Percentiles rank a stretch among this genome's conserved stretches.
These are phyloP conservation scores for Ferrisia virgata DNA, from an alignment of 2,888 invertebrate species.

Conservation along the genomic window DNA sequence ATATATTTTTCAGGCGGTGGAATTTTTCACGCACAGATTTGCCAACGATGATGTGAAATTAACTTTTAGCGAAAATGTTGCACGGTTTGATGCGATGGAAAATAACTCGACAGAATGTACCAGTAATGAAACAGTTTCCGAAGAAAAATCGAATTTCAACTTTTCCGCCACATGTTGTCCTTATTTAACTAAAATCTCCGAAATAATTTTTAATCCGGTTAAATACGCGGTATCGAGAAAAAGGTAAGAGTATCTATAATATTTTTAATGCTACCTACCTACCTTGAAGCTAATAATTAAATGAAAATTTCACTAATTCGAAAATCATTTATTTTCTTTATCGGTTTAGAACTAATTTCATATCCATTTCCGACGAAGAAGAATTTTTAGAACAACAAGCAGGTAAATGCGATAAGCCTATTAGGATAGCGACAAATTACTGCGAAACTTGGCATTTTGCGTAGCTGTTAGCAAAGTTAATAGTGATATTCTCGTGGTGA, in stretches of 20 bases:
- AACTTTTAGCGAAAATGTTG: not conserved
- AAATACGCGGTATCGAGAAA: not conserved
- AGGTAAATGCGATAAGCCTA: not conserved
- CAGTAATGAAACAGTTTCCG: not conserved
- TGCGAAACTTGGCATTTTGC: not conserved
- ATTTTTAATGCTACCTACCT: no score
- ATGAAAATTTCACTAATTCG: not conserved
- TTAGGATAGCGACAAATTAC: not conserved
- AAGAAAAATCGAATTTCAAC: not conserved
- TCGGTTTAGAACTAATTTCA: not conserved
- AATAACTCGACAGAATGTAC: not conserved
- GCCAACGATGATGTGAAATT: not conserved
- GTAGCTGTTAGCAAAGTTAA: not conserved
- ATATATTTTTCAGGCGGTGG: not conserved
- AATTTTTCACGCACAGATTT: not conserved
- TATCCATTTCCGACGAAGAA: not conserved
- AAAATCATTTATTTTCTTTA: not conserved
- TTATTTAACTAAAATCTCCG: not conserved
- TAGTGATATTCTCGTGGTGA: not conserved
- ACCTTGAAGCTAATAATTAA: no score
- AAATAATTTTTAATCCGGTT: conserved; percentile 29
- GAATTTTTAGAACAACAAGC: conserved; percentile 34
- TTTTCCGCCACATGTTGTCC: not conserved
- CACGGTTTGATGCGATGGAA: not conserved
- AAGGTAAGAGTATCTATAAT: not conserved